A percentile compares a stretch with the other conserved stretches of the same genome.
phyloP scores from a whole-genome alignment of 2,113 vertebrate species.

The Cyanoderma ruficeps region DNA sequence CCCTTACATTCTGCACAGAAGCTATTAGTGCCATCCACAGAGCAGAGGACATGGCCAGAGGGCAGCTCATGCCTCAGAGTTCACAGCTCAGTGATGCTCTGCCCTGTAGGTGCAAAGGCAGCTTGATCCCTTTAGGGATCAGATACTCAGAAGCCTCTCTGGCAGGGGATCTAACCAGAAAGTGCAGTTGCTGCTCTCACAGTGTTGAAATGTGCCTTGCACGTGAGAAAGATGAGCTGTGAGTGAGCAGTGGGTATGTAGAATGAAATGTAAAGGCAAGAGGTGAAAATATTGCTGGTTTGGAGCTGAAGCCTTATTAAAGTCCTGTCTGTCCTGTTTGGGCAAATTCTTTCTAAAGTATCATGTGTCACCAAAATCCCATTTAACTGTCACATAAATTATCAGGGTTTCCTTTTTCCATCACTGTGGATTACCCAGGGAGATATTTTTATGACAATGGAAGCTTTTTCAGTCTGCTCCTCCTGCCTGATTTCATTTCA shows the following conservation, averaged over 20 bases:
- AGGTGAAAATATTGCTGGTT: constrained; percentile 30
- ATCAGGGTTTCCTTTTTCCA: constrained; percentile 70
- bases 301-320: constrained; percentile 57
- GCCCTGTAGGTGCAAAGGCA: constrained; percentile 3
- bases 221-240: not conserved
- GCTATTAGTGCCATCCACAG: not conserved
- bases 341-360: constrained; percentile 71
- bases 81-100: not conserved
- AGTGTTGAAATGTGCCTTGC: not conserved
- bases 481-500: constrained; percentile 49
- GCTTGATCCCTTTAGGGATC: not conserved
- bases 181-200: not conserved
- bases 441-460: constrained; percentile 70
- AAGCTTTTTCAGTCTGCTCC: constrained; percentile 46
- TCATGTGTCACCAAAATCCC: constrained; percentile 66
- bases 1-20: not conserved
- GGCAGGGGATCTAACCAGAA: not conserved
- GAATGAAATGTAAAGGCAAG: not conserved
- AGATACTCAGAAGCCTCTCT: not conserved
- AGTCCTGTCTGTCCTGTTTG: constrained; percentile 67
- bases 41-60: not conserved
- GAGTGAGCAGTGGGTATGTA: not conserved
- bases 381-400: constrained; percentile 79
- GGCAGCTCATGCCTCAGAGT: not conserved
- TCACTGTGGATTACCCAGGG: constrained; percentile 65